Base-by-base conservation (phyloP, 2,113 vertebrate species). In the Alaudala cheleensis region DNA sequence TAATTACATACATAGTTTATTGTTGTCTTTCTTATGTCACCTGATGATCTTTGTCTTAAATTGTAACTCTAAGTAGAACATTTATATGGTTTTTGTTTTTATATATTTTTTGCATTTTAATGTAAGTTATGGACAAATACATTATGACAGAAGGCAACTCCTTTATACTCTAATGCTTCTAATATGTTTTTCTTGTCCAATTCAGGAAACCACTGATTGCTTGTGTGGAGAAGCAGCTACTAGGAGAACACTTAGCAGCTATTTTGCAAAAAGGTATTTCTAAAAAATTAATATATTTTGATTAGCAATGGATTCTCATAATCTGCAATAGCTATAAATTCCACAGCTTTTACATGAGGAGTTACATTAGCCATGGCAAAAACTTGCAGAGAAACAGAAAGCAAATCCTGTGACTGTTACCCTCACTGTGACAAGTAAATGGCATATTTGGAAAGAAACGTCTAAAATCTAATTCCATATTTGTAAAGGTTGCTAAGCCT, bases 261-360 rank as follows among this genome's bases (percentile, higher is more conserved):
- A 98, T 98, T 96, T 97, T 98, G 64, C 98, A 98, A 88, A 98
- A 98, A 98, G 98, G 98, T 98, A 96, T 57, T 80, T 77, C 71
- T 77, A 18, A 5, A 4, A 73, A 13, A n/a, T 61, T 65, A n/a
- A 40, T 66, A 14, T 53, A 28, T 14, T 79, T 31, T 9, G 6
- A 22, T 62, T 44, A 71, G 24, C 16, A 62, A 4, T 37, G 17
- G 21, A 44, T 50, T 62, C 26, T 83, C 16, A 25, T 70, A 50
- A 11, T 81, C 42, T 84, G 42, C 29, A 60, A 5, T 72, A 73
- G 50, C 31, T 65, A 6, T 37, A 56, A 37, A 79, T 42, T 58
- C 12, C 26, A 29, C n/a, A 73, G 12, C 8, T 89, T 79, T 93
- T 64, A 47, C 69, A 88, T 19, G 49, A 51, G 26, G 62, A 5